A percentile compares a stretch with the other conserved stretches of the same genome.
phyloP scores from a whole-genome alignment of 2,888 invertebrate genomes.

The Yponomeuta cagnagella region DNA sequence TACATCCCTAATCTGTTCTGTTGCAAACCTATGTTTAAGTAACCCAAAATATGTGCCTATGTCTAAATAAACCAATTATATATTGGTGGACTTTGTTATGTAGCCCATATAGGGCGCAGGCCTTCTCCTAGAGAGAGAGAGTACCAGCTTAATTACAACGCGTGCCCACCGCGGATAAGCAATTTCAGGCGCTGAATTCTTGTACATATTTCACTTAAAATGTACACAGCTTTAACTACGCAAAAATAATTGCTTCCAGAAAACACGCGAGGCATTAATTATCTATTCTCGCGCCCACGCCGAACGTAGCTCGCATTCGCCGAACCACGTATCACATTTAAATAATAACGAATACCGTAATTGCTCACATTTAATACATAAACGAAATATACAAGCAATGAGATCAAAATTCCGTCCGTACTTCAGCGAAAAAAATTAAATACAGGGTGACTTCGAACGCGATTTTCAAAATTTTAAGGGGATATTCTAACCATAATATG shows the following conservation, averaged over 20 bases:
- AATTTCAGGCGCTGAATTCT: no score
- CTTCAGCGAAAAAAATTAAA: constrained; percentile 24
- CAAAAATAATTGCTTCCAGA: not conserved
- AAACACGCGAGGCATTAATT: not conserved
- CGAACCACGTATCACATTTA: not conserved
- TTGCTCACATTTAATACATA: constrained; percentile 17
- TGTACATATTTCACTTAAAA: not conserved
- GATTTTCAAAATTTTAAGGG: no score
- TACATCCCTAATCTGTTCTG: no score
- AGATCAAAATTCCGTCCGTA: constrained; percentile 46
- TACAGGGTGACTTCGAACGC: no score
- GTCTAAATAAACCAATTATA: not conserved
- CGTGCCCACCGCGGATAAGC: no score
- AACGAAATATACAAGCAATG: not conserved
- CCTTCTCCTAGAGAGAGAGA: no score
- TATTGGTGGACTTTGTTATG: not conserved
- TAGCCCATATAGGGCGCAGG: no score
- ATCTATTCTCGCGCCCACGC: not conserved
- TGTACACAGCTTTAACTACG: not conserved
- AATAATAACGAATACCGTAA: not conserved
- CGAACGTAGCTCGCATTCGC: not conserved
- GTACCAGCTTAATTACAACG: no score
- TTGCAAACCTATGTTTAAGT: no score
- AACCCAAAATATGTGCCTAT: no score
- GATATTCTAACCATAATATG: no score